Conservation (phyloP, 2,113 vertebrate genomes). For the Nerophis ophidion region DNA sequence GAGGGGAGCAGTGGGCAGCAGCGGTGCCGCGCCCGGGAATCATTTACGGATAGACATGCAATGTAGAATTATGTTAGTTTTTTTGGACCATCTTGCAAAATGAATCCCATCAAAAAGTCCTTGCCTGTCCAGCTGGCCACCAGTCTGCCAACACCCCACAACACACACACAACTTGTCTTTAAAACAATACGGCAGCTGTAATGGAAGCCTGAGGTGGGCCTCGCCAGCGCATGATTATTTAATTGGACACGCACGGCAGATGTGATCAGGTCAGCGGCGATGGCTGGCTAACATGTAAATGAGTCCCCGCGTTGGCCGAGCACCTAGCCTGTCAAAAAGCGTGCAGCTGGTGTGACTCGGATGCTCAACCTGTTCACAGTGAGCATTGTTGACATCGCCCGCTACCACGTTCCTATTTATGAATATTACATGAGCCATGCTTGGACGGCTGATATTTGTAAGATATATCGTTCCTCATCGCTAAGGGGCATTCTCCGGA, state of each 20-base stretch:
- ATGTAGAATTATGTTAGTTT: no score
- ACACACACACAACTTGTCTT: slow-evolving; percentile 16
- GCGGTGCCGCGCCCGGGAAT: no score
- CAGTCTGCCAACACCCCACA: slow-evolving; percentile 19
- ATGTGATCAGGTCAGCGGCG: slow-evolving; percentile 54
- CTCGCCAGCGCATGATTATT: slow-evolving; percentile 54
- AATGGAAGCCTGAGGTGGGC: slow-evolving; percentile 48
- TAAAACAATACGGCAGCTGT: slow-evolving; percentile 49
- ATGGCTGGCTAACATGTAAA: slow-evolving; percentile 50
- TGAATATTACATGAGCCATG: slow-evolving; percentile 67
- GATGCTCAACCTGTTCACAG: slow-evolving; percentile 51
- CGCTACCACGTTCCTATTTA: slow-evolving; percentile 51
- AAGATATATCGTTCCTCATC: slow-evolving; percentile 66
- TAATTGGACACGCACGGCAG: slow-evolving; percentile 55
- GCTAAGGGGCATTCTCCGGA: slow-evolving; percentile 64
- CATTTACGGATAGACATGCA: no score
- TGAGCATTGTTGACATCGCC: slow-evolving; percentile 59
- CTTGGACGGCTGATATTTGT: slow-evolving; percentile 64
- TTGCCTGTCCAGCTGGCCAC: slow-evolving; percentile 19
- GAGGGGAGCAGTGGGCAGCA: no score
- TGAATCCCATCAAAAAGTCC: slow-evolving; percentile 11
- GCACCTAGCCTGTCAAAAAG: slow-evolving; percentile 41
- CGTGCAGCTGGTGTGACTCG: slow-evolving; percentile 49
- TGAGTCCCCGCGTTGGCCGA: slow-evolving; percentile 40
- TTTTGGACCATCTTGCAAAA: not conserved